phyloP scores from a whole-genome alignment of 2,888 invertebrate genomes.

The Andrena praecox region DNA sequence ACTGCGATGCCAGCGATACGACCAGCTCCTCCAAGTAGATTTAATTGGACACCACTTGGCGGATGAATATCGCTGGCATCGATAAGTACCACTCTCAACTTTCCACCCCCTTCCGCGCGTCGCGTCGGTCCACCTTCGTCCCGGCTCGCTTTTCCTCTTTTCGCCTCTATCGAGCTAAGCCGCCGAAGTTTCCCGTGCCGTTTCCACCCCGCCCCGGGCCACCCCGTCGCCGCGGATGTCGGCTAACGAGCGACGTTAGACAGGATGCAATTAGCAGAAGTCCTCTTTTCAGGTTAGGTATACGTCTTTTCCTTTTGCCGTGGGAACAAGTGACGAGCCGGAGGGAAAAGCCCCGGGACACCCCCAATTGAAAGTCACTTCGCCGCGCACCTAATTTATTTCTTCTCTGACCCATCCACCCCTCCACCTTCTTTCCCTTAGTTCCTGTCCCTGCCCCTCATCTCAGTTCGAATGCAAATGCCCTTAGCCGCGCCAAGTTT shows the following conservation, averaged over 20 bases:
- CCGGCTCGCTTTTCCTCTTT: conserved; percentile 35
- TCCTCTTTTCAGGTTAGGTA: conserved; percentile 71
- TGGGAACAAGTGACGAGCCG: conserved; percentile 45
- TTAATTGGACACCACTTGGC: conserved; percentile 58
- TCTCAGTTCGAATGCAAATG: conserved; percentile 67
- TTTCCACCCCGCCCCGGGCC: conserved; percentile 8
- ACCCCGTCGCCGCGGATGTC: conserved; percentile 50
- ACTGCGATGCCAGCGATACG: neutral
- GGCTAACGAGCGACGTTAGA: conserved; percentile 75
- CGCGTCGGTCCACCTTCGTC: conserved; percentile 33
- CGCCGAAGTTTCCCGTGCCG: conserved; percentile 62
- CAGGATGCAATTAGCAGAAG: conserved; percentile 78
- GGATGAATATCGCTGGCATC: conserved; percentile 59
- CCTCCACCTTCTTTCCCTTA: too few relatives aligned
- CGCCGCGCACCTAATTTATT: conserved; percentile 72
- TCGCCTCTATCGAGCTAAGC: conserved; percentile 50
- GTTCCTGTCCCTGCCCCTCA: conserved; percentile 20
- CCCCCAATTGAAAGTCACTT: conserved; percentile 76
- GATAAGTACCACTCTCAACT: conserved; percentile 72
- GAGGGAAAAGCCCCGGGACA: conserved; percentile 63
- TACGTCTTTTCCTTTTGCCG: conserved; percentile 64
- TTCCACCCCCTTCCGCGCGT: conserved; percentile 50
- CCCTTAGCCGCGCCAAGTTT: conserved; percentile 48
- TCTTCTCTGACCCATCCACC: conserved; percentile 49
- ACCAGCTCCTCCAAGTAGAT: conserved; percentile 19